Evolutionary conservation across 2,888 invertebrate species (phyloP), one percentile per base, ranked within the genome.

Genomic region (Diadegma fenestrale): DNA sequence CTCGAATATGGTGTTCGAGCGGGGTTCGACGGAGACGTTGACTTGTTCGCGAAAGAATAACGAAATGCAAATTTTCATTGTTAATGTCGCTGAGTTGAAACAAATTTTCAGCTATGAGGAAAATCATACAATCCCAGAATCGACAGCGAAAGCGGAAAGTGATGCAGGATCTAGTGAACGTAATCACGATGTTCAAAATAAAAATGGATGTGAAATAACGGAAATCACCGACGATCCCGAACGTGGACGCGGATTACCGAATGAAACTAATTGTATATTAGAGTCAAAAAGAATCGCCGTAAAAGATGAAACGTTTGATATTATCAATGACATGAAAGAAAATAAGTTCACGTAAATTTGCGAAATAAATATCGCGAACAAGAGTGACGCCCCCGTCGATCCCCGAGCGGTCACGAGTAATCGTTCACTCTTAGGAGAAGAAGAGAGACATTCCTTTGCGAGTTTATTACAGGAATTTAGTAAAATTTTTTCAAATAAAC

Each of bases 1-100:
- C 48, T 48, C 48, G 48, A 48, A 48, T 48, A 12, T n/a, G 48
- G n/a, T 48, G 48, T 48, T 48, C 48, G 48, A 48, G 48, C n/a
- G 48, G 48, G 48, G 48, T 2, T 51, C 51, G 19, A 19, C 8
- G 19, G 51, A 51, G 19, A 51, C 51, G 0, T 19, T 51, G 19
- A 22, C 19, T 19, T 51, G 51, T 51, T 51, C 51, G 8, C 51
- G 19, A 22, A 51, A 19, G 10, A 19, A 10, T 0, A 19, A 19
- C 8, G 51, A 51, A 51, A 19, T 51, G 51, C 19, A 51, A 19
- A 51, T 51, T 51, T 51, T 51, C 19, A 51, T 51, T 22, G 19
- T 19, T 2, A 51, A 51, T 10, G 51, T 51, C 2, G 8, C 19
- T 7, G 19, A 51, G 2, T 22, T 51, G 19, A 48, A 48, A 4